These are phyloP conservation scores for Enteromius viviparus DNA, from an alignment of 2,797 vertebrate species.

Conservation along the genomic window DNA sequence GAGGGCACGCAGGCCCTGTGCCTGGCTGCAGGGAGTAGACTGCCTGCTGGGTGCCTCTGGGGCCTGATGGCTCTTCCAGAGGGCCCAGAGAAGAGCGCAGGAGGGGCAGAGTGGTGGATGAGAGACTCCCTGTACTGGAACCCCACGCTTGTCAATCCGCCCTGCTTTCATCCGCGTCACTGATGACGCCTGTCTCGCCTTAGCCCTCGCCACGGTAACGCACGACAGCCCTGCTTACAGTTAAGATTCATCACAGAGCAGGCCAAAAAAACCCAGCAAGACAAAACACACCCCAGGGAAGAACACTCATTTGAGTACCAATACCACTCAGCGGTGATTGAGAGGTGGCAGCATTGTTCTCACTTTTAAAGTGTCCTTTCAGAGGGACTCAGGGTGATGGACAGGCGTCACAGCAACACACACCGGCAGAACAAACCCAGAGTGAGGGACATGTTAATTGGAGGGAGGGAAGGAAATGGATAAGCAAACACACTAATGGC, in stretches of 20 bases:
- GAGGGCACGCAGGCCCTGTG: constrained; percentile 72
- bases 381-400: constrained; percentile 63
- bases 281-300: constrained; percentile 64
- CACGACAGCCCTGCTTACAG: constrained; percentile 55
- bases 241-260: constrained; percentile 57
- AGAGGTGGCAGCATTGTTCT: constrained; percentile 63
- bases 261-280: constrained; percentile 52
- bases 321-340: constrained; percentile 61
- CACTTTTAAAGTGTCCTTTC: constrained; percentile 65
- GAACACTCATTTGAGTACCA: constrained; percentile 64
- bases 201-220: constrained; percentile 48
- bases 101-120: constrained; percentile 55
- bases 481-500: constrained; percentile 68
- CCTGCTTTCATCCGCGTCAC: constrained; percentile 48
- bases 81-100: constrained; percentile 50
- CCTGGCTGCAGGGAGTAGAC: constrained; percentile 64
- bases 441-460: constrained; percentile 67
- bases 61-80: constrained; percentile 65
- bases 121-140: constrained; percentile 48
- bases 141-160: constrained; percentile 44
- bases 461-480: constrained; percentile 67
- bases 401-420: constrained; percentile 66
- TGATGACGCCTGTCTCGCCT: constrained; percentile 48
- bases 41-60: constrained; percentile 60
- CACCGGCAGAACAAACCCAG: constrained; percentile 59